phyloP scores from a whole-genome alignment of 2,888 invertebrate species.

The Desoria tigrina region DNA sequence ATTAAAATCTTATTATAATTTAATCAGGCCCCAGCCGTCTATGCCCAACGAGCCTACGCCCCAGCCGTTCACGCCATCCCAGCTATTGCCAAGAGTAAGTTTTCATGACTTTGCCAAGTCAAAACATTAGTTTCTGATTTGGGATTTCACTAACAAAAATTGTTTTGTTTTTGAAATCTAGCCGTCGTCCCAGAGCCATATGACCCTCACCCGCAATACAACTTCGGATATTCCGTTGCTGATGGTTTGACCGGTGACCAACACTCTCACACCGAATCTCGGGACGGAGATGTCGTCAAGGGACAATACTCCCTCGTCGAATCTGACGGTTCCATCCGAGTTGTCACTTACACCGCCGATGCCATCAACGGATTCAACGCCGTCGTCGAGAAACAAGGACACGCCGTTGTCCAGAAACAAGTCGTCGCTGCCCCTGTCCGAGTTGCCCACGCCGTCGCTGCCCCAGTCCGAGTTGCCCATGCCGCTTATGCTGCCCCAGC shows the following conservation, averaged over 20 bases:
- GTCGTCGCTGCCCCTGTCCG: slow-evolving; percentile 9
- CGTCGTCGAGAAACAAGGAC: slow-evolving; percentile 34
- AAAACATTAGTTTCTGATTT: background rate
- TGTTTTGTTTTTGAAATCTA: background rate
- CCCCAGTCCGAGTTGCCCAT: background rate
- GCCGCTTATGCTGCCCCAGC: slow-evolving; percentile 16
- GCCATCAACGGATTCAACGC: slow-evolving; percentile 45
- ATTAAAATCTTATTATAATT: too few relatives aligned
- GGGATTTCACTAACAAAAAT: background rate
- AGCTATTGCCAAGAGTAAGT: slow-evolving; percentile 3
- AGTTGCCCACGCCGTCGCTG: slow-evolving; percentile 9
- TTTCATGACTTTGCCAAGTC: background rate
- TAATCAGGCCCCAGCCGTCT: slow-evolving; percentile 6
- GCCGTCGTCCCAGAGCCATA: slow-evolving; percentile 28
- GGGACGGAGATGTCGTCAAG: slow-evolving; percentile 22
- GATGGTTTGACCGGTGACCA: slow-evolving; percentile 25
- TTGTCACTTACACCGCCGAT: slow-evolving; percentile 48
- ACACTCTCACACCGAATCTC: slow-evolving; percentile 14
- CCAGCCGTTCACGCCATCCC: background rate
- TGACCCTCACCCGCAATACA: slow-evolving; percentile 21
- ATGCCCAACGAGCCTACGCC: slow-evolving; percentile 5
- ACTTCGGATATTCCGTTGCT: slow-evolving; percentile 21
- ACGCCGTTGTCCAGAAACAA: slow-evolving; percentile 26
- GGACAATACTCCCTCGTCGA: slow-evolving; percentile 20
- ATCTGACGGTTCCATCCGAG: slow-evolving; percentile 18